These are phyloP conservation scores for Peromyscus aztecus DNA, from an alignment of 2,797 vertebrate genomes.

Conservation along the genomic window DNA sequence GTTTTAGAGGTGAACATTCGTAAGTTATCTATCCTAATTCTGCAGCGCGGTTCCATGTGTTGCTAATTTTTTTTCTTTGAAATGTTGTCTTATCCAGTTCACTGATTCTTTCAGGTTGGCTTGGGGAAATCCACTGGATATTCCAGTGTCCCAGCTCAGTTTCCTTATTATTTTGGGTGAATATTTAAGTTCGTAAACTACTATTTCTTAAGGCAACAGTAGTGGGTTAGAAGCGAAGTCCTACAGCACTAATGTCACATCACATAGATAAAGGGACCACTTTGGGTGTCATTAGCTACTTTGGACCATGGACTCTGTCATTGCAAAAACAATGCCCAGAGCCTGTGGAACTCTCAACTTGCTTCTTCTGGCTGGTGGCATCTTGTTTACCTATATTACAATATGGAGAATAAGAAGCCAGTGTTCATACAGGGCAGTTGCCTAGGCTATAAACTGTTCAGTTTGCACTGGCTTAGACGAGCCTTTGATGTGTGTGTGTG, in stretches of 20 bases:
- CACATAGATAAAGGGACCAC: not conserved
- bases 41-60: not conserved
- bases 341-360: not conserved
- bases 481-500: not conserved
- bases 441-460: not conserved
- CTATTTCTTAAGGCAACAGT: not conserved
- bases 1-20: not conserved
- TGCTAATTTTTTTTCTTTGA: not conserved
- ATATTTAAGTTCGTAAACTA: not conserved
- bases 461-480: not conserved
- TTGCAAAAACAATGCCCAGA: not conserved
- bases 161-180: not conserved
- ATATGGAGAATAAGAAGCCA: not conserved
- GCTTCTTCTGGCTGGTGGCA: not conserved
- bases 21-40: not conserved
- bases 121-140: not conserved
- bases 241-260: not conserved
- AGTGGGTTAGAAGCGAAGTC: not conserved
- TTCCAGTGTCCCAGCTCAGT: not conserved
- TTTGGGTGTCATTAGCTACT: not conserved
- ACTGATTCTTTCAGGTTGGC: not conserved
- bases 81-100: not conserved
- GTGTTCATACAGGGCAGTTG: not conserved
- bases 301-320: not conserved
- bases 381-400: not conserved